These are phyloP conservation scores for Tillus elongatus DNA, from an alignment of 2,888 invertebrate genomes.

Conservation along the genomic window DNA sequence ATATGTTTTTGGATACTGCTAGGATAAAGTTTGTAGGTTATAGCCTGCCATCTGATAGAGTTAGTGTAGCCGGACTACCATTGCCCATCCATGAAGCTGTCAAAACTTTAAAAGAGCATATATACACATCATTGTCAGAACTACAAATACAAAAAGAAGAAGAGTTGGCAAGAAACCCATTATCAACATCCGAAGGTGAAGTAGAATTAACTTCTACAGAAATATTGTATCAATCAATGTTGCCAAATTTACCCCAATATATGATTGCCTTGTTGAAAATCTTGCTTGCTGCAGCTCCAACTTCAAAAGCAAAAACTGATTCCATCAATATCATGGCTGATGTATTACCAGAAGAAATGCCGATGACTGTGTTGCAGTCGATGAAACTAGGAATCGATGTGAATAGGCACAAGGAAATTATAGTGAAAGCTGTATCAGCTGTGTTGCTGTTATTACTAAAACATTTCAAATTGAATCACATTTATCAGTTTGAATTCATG, in stretches of 20 bases:
- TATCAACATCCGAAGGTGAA: conserved; percentile 74
- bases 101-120: conserved; percentile 78
- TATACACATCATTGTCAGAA: conserved; percentile 90
- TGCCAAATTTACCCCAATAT: conserved; percentile 93
- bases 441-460: conserved; percentile 86
- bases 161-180: conserved; percentile 82
- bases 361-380: conserved; percentile 90
- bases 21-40: conserved; percentile 95
- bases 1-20: conserved; percentile 83
- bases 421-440: conserved; percentile 91
- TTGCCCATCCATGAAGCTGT: conserved; percentile 96
- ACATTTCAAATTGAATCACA: conserved; percentile 94
- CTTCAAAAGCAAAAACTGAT: conserved; percentile 97
- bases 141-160: conserved; percentile 86
- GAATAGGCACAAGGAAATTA: conserved; percentile 96
- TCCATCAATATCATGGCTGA: conserved; percentile 98
- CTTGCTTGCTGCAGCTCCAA: conserved; percentile 92
- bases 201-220: conserved; percentile 78
- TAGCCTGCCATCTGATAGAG: conserved; percentile 74
- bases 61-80: conserved; percentile 88
- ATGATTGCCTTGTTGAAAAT: conserved; percentile 97
- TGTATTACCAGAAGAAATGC: conserved; percentile 95
- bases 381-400: conserved; percentile 95
- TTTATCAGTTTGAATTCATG: conserved; percentile 99
- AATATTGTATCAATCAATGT: conserved; percentile 84